phyloP scores from a whole-genome alignment of 2,797 vertebrate species.

The Luscinia megarhynchos region DNA sequence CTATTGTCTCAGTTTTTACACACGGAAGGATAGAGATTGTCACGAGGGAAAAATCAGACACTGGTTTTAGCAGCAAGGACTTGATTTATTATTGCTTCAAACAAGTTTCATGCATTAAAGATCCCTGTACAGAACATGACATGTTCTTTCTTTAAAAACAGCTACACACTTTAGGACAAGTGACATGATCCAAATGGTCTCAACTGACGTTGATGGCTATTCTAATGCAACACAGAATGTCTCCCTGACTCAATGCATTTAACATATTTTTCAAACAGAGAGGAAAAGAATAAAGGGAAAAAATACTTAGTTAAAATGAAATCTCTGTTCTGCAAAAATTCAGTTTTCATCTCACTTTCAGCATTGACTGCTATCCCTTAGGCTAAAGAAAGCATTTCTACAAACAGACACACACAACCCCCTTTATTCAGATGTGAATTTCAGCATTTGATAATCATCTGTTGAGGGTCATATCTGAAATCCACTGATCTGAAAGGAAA shows the following conservation, averaged over 20 bases:
- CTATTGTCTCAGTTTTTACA: conserved; percentile 46
- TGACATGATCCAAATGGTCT: conserved; percentile 75
- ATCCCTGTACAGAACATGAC: conserved; percentile 72
- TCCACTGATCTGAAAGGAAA: not conserved
- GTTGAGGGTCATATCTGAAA: conserved; percentile 22
- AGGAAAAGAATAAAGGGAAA: not conserved
- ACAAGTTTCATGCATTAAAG: conserved; percentile 77
- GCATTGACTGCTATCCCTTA: not conserved
- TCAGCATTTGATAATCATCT: conserved; percentile 22
- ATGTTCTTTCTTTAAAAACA: conserved; percentile 73
- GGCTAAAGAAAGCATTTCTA: conserved; percentile 9
- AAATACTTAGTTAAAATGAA: conserved; percentile 34
- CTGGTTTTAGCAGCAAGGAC: conserved; percentile 65
- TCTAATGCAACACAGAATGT: conserved; percentile 65
- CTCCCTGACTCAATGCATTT: conserved; percentile 25
- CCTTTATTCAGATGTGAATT: conserved; percentile 34
- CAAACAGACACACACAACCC: not conserved
- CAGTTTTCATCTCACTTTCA: conserved; percentile 27
- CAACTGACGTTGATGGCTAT: conserved; percentile 69
- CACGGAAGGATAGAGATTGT: conserved; percentile 22
- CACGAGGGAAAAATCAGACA: conserved; percentile 58
- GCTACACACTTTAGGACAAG: conserved; percentile 70
- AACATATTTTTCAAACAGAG: conserved; percentile 51
- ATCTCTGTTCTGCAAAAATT: not conserved
- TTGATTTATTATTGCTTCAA: conserved; percentile 77